Base-by-base conservation (phyloP, 1,140 invertebrate genomes). In the Acyrthosiphon pisum region DNA sequence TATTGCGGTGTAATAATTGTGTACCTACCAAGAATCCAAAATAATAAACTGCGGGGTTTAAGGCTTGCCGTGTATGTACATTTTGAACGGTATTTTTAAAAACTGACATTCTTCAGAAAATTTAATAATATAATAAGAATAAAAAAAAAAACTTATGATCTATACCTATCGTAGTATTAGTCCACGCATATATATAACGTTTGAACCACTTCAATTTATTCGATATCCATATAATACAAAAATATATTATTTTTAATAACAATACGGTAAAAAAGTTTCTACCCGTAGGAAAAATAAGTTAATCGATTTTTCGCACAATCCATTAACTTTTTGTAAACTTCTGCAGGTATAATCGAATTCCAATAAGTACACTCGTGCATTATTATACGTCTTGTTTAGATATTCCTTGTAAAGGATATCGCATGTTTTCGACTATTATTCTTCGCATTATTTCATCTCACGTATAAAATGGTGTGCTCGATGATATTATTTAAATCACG, bases 171-270 rank as follows among this genome's bases (percentile, higher is more conserved):
- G 6, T 76, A n/a, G n/a, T n/a, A 76, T 76, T 76, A 76, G 11
- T 53, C 60, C n/a, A 6, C 3, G 4, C 14, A 4, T n/a, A 6
- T 68, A 68, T 68, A 68, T 76, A 76, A 6, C 1, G 18, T 76
- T 68, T 76, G 60, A 76, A 76, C 60, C 60, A 76, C 60, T 76
- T n/a, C n/a, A 76, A 76, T 76, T 35, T 76, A n/a, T 76, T 76
- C n/a, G 30, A 76, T 76, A 76, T n/a, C 30, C 60, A 76, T 30
- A 14, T 68, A 68, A 68, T n/a, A n/a, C 18, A 76, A 35, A 76
- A 35, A 76, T 68, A n/a, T 35, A 76, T 76, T 76, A 76, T 76
- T n/a, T 53, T 76, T 76, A 35, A n/a, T 76, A n/a, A 76, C 60
- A 76, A 76, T 76, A 76, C n/a, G n/a, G 14, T 20, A 30, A 76